Conservation (phyloP, 1,140 invertebrate genomes). For the Acromyrmex echinatior region DNA sequence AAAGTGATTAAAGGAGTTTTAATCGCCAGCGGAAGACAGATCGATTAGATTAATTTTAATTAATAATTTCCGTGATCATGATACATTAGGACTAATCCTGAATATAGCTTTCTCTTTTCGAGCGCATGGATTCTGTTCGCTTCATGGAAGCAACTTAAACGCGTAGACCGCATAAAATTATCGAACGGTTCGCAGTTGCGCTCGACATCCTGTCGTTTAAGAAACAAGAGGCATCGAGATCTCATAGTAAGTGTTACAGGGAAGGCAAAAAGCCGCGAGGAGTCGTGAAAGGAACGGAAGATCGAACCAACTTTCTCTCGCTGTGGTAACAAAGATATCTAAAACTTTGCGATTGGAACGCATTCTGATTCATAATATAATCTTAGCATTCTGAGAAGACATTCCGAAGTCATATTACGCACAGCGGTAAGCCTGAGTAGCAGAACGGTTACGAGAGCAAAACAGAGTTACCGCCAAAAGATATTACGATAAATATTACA, state of each 20-base stretch:
- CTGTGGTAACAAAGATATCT: conserved; percentile 41
- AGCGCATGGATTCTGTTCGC: neutral
- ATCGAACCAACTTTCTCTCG: conserved; percentile 40
- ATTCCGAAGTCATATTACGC: neutral
- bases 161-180: conserved; percentile 23
- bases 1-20: neutral
- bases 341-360: conserved; percentile 14
- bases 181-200: neutral
- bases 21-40: neutral
- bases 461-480: neutral
- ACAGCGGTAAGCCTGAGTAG: neutral
- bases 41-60: conserved; percentile 7
- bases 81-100: neutral
- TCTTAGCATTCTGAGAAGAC: conserved; percentile 30
- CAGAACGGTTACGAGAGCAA: conserved; percentile 2
- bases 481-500: neutral
- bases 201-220: conserved; percentile 19
- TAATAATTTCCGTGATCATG: neutral
- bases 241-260: conserved; percentile 30
- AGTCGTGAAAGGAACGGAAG: conserved; percentile 40
- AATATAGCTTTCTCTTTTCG: conserved; percentile 6
- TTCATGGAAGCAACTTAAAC: neutral
- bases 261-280: neutral
- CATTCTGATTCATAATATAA: conserved; percentile 21
- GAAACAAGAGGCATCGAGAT: conserved; percentile 6